phyloP scores from a whole-genome alignment of 2,113 vertebrate species.

The Macroglossus sobrinus region DNA sequence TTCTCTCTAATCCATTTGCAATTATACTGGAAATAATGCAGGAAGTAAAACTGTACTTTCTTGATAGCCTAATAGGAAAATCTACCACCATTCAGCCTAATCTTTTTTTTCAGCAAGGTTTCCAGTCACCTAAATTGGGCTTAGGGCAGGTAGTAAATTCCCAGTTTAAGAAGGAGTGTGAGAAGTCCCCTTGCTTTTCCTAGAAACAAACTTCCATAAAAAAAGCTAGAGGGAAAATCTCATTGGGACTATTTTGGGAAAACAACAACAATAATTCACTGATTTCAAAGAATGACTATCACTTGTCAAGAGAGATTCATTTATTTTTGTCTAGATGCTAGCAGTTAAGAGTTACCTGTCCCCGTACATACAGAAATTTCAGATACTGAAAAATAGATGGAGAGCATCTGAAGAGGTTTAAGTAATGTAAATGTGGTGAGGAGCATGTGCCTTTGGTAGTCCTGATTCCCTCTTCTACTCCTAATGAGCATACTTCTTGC shows the following conservation, averaged over 20 bases:
- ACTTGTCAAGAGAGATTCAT: slow-evolving; percentile 14
- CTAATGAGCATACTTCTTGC: background rate
- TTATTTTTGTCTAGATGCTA: slow-evolving; percentile 61
- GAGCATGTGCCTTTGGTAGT: background rate
- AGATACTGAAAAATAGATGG: background rate
- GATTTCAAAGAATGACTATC: slow-evolving; percentile 45
- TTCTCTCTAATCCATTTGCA: background rate
- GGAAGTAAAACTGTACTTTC: background rate
- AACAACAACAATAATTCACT: background rate
- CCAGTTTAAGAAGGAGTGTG: background rate
- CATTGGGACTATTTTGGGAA: background rate
- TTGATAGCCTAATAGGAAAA: background rate
- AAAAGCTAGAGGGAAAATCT: background rate
- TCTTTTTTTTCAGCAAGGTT: background rate
- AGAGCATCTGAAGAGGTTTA: background rate
- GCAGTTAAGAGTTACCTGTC: background rate
- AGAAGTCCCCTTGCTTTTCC: background rate
- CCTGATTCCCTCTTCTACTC: background rate
- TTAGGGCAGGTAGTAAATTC: slow-evolving; percentile 7
- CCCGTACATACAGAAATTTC: background rate
- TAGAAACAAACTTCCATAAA: background rate
- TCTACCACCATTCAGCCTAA: too few relatives aligned
- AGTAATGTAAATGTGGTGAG: background rate
- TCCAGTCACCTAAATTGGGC: background rate
- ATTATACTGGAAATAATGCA: background rate